phyloP scores from a whole-genome alignment of 2,113 vertebrate genomes.

The Alectura lathami region DNA sequence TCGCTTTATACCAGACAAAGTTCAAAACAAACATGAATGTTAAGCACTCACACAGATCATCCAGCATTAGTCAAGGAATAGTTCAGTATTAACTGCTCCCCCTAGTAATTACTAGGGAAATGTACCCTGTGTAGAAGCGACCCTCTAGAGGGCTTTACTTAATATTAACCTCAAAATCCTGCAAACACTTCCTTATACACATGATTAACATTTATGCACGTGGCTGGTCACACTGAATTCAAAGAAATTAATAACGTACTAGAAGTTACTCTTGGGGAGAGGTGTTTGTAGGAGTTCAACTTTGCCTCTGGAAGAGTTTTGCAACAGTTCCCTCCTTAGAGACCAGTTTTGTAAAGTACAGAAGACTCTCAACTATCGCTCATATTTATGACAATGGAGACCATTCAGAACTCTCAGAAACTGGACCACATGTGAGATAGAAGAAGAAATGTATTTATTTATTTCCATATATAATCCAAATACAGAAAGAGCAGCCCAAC shows the following conservation, averaged over 20 bases:
- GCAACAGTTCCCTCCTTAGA: not conserved
- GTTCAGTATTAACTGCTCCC: not conserved
- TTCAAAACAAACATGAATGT: not conserved
- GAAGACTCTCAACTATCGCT: not conserved
- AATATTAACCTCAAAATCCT: not conserved
- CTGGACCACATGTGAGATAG: not conserved
- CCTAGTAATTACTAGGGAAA: not conserved
- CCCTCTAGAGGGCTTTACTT: not conserved
- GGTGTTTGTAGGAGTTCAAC: not conserved
- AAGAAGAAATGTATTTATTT: conserved; percentile 7
- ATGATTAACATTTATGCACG: not conserved
- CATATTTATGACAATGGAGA: not conserved
- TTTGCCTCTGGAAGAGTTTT: conserved; percentile 13
- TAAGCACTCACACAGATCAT: not conserved
- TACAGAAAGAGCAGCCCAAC: not conserved
- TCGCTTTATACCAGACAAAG: not conserved
- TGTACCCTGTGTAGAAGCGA: not conserved
- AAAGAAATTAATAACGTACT: not conserved
- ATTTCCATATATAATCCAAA: not conserved
- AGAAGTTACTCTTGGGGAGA: not conserved
- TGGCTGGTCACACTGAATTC: not conserved
- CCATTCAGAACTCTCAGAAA: not conserved
- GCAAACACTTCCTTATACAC: not conserved
- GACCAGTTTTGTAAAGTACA: not conserved
- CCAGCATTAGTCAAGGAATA: not conserved